These are phyloP conservation scores for Chaetops frenatus DNA, from an alignment of 2,113 vertebrate species.

Conservation along the genomic window DNA sequence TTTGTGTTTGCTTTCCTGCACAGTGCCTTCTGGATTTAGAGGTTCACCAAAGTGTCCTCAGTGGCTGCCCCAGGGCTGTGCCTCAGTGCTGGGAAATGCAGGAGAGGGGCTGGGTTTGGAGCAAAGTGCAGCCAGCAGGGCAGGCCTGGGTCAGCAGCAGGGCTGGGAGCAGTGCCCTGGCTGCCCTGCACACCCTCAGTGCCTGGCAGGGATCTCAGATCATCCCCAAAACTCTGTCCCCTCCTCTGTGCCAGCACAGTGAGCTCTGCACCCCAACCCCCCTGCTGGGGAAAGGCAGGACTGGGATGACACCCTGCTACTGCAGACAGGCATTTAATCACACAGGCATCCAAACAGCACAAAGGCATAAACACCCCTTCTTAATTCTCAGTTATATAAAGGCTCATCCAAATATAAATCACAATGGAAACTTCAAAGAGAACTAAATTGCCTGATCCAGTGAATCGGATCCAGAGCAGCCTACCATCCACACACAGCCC, in stretches of 20 bases:
- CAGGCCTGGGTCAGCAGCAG: not conserved
- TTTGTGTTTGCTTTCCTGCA: not conserved
- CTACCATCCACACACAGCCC: slow-evolving; percentile 7
- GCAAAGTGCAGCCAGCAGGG: not conserved
- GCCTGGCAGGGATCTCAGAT: not conserved
- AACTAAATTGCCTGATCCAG: slow-evolving; percentile 31
- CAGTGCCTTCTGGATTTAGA: not conserved
- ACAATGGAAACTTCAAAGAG: slow-evolving; percentile 50
- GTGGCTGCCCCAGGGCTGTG: not conserved
- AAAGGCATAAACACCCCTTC: not conserved
- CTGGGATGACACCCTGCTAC: not conserved
- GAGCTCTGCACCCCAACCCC: not conserved
- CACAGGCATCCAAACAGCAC: not conserved
- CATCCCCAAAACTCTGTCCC: not conserved
- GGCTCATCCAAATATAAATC: slow-evolving; percentile 47
- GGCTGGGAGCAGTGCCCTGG: not conserved
- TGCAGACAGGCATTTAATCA: slow-evolving; percentile 2
- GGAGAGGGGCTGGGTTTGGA: not conserved
- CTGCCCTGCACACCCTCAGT: not conserved
- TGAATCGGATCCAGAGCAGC: slow-evolving; percentile 45
- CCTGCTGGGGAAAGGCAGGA: not conserved
- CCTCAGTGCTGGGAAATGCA: not conserved
- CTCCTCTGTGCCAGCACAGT: not conserved
- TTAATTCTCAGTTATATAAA: slow-evolving; percentile 28
- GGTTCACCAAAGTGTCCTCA: not conserved